Percentiles rank a stretch among this genome's conserved stretches.
phyloP scores from a whole-genome alignment of 2,797 vertebrate genomes.

The Pitangus sulphuratus region DNA sequence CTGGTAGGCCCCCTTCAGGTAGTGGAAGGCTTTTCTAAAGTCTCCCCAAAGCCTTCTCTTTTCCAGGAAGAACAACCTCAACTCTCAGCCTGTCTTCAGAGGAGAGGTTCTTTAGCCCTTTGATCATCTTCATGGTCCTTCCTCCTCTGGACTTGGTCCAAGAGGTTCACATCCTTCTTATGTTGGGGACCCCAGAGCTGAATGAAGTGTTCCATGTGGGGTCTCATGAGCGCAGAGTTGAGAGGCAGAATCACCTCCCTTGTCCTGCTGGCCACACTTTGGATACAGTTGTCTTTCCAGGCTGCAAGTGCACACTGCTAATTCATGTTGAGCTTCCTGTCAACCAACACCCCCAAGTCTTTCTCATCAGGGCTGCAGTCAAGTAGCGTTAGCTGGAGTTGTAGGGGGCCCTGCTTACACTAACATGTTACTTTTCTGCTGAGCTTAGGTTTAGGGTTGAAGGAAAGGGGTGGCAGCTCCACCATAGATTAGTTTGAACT shows the following conservation, averaged over 20 bases:
- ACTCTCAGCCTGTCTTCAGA: background rate
- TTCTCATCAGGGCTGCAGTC: background rate
- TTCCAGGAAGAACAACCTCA: background rate
- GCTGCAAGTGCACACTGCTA: background rate
- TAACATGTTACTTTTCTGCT: fast-evolving
- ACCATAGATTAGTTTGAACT: background rate
- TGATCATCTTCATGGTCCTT: background rate
- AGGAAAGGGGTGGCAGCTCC: background rate
- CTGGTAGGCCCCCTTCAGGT: background rate
- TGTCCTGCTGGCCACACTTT: background rate
- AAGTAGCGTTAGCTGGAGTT: background rate
- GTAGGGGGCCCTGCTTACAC: background rate
- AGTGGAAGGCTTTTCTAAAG: background rate
- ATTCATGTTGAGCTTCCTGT: fast-evolving
- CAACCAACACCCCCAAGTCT: background rate
- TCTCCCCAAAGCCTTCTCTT: background rate
- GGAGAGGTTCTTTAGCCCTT: background rate
- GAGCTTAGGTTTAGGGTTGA: background rate
- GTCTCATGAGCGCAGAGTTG: background rate
- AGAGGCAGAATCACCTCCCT: background rate
- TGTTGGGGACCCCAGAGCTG: background rate
- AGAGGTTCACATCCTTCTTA: background rate
- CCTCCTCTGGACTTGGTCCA: background rate
- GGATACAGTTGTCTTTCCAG: background rate
- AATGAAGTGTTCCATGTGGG: background rate